Conservation (phyloP, 2,888 invertebrate species). For the Ochropleura leucogaster region DNA sequence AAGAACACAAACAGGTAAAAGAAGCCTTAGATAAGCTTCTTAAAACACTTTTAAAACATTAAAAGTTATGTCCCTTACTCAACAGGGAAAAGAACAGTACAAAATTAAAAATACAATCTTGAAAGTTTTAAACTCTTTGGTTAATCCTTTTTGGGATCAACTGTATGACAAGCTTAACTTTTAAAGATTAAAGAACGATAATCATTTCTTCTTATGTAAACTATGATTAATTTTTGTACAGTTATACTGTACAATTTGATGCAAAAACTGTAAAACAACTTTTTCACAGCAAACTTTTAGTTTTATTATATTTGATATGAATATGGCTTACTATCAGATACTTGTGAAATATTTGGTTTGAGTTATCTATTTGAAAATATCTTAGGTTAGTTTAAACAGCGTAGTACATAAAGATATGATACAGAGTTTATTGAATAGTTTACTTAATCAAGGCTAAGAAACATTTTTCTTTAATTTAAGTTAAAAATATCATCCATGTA, state of each 20-base stretch:
- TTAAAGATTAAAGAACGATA: conserved; percentile 16
- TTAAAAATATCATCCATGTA: conserved; percentile 16
- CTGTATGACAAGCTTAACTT: conserved; percentile 27
- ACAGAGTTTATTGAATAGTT: background rate
- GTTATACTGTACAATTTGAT: background rate
- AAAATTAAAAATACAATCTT: conserved; percentile 51
- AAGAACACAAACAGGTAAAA: conserved; percentile 49
- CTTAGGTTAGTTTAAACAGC: no score
- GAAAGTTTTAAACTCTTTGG: conserved; percentile 24
- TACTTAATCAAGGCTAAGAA: background rate
- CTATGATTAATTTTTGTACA: background rate
- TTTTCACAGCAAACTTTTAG: background rate
- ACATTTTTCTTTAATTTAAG: background rate
- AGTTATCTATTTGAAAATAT: conserved; percentile 1
- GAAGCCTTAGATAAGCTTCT: conserved; percentile 56
- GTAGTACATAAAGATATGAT: background rate
- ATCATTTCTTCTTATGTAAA: conserved; percentile 11
- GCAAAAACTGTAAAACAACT: background rate
- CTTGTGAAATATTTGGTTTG: background rate
- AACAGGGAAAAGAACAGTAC: conserved; percentile 45
- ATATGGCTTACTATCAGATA: conserved; percentile 22
- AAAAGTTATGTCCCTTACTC: conserved; percentile 39
- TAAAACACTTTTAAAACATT: conserved; percentile 45
- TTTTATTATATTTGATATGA: background rate
- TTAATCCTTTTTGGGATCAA: conserved; percentile 40